Base-by-base conservation (phyloP, 2,113 vertebrate species). In the Crotalus viridis region DNA sequence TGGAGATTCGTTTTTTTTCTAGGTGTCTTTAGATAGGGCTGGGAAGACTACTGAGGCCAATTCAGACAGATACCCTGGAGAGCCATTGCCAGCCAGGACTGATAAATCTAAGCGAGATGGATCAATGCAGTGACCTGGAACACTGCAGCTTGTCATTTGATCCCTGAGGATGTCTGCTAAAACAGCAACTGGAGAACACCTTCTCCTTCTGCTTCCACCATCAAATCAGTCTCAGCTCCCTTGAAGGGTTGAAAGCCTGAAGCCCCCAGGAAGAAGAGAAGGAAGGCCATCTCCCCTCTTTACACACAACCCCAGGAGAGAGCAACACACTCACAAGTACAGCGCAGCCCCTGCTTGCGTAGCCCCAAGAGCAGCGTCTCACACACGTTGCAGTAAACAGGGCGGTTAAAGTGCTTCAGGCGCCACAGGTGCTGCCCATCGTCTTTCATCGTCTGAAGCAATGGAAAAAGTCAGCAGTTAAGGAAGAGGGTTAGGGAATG, bases 401-500 rank as follows among this genome's bases (percentile, higher is more conserved):
- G 98, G 85, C 98, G 98, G 94, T 98, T 98, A 93, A 99, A 99
- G 90, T 99, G 98, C 96, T 99, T 99, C 97, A 99, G 97, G 93
- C 98, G 98, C 99, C 99, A 99, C 88, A 98, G 96, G 93, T 99
- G 99, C 95, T 99, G 98, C 26, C 99, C 98, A 0, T 99, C 98
- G 19, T 97, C 98, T 94, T 99, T 98, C 85, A 98, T 97, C 94
- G 98, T 98, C 99, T 99, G 97, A 59, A 74, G 89, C 52, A 86
- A 90, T 3, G 93, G 33, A 55, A 46, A 51, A 28, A 56, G 5
- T 6, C 56, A 22, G 28, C 69, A 39, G 81, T 52, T 52, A 26
- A 39, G 43, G 48, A 39, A 48, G 54, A 26, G 6, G 39, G 5
- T 13, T 5, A 0, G 48, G 15, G 33, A 3, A 17, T 6, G 28